These are phyloP conservation scores for Deilephila porcellus DNA, from an alignment of 2,888 invertebrate species.

Conservation along the genomic window DNA sequence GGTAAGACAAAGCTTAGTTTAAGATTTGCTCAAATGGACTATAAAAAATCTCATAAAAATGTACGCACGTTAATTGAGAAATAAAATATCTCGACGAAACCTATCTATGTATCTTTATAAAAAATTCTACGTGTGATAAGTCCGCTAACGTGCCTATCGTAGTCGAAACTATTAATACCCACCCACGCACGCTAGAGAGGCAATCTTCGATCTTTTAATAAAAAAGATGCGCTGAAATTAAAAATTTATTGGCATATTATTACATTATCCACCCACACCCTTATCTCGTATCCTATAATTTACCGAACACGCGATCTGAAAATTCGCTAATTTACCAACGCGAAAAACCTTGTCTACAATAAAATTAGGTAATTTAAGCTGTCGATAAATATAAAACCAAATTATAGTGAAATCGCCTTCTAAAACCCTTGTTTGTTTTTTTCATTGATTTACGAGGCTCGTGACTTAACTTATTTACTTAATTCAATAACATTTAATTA, in stretches of 20 bases:
- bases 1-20: too few species aligned
- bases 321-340: neutral
- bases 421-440: constrained; percentile 3
- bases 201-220: neutral
- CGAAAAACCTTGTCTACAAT: constrained; percentile 10
- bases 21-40: too few species aligned
- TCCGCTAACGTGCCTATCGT: too few species aligned
- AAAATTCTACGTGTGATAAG: too few species aligned
- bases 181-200: too few species aligned
- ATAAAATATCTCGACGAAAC: too few species aligned
- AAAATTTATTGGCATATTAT: constrained; percentile 10
- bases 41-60: too few species aligned
- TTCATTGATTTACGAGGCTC: neutral
- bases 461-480: constrained; percentile 25
- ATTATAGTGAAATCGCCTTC: neutral
- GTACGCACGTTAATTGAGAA: too few species aligned
- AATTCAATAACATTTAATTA: constrained; percentile 29
- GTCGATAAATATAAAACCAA: neutral
- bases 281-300: constrained; percentile 13
- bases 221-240: neutral
- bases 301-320: constrained; percentile 8
- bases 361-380: neutral
- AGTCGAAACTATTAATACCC: too few species aligned
- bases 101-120: too few species aligned
- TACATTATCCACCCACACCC: constrained; percentile 4